Evolutionary conservation across 2,113 vertebrate genomes (phyloP).

Genomic region (Oophaga pumilio): DNA sequence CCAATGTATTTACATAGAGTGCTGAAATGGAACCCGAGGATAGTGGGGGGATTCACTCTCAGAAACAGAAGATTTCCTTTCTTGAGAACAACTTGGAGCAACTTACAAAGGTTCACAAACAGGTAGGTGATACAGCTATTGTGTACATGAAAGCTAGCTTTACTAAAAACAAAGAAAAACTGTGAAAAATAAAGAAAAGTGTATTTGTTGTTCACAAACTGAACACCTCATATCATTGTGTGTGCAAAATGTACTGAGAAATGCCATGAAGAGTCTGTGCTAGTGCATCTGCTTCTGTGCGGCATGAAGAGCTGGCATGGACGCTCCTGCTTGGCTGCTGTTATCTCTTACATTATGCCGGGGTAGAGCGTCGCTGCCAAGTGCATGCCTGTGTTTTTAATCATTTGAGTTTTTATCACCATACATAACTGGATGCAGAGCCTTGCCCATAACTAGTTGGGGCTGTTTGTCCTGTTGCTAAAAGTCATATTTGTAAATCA

Average conservation of each 20-base stretch:
- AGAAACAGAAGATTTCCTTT: conserved; percentile 96
- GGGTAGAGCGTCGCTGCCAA: background rate
- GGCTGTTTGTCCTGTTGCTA: too few species aligned
- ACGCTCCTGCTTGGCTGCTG: background rate
- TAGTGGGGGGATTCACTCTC: conserved; percentile 82
- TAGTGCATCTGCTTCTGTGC: conserved; percentile 10
- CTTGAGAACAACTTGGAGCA: conserved; percentile 95
- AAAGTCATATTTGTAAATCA: too few species aligned
- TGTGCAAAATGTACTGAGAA: background rate
- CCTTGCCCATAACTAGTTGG: too few species aligned
- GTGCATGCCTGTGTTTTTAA: background rate
- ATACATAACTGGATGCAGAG: background rate
- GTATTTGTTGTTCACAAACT: background rate
- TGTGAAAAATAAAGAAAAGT: background rate
- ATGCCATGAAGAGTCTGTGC: background rate
- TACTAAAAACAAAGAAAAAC: background rate
- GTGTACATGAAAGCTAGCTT: too few species aligned
- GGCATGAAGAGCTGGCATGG: background rate
- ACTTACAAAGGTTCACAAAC: conserved; percentile 95
- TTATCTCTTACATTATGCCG: background rate
- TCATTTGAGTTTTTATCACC: background rate
- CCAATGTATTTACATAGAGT: conserved; percentile 69
- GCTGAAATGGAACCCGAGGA: conserved; percentile 83
- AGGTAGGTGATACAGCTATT: conserved; percentile 70
- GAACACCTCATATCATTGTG: conserved; percentile 10